Conservation (phyloP, 1,140 invertebrate genomes). For the Heliconius congener region DNA sequence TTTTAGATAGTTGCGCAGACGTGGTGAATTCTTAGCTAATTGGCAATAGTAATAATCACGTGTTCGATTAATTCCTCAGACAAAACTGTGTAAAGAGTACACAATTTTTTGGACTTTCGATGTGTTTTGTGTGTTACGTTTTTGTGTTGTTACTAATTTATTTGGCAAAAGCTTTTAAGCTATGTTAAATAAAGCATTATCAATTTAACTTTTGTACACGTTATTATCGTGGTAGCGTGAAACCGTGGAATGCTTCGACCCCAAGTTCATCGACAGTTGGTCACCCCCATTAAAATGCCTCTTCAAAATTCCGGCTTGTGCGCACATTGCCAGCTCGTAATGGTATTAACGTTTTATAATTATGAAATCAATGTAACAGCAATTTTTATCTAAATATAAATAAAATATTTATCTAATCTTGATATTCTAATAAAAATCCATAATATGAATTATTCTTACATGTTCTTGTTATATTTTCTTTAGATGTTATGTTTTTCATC, state of each 20-base stretch:
- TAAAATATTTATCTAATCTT: neutral
- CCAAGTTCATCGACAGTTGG: constrained; percentile 76
- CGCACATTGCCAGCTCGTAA: constrained; percentile 63
- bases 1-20: constrained; percentile 80
- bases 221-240: constrained; percentile 72
- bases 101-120: neutral
- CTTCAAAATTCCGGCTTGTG: constrained; percentile 78
- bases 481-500: neutral
- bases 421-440: neutral
- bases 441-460: neutral
- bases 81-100: neutral
- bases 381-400: neutral
- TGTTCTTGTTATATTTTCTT: neutral
- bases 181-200: constrained; percentile 68
- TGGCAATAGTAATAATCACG: constrained; percentile 75
- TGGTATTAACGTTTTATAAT: constrained; percentile 55
- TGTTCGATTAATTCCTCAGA: constrained; percentile 59
- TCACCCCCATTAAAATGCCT: constrained; percentile 76
- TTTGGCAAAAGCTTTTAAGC: too few relatives aligned
- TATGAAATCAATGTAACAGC: neutral
- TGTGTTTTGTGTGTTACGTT: neutral
- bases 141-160: too few relatives aligned
- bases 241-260: constrained; percentile 68
- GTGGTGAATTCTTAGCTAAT: constrained; percentile 79
- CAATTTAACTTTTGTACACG: constrained; percentile 68